Conservation (phyloP, 2,797 vertebrate genomes). For the Sandelia bainsii region DNA sequence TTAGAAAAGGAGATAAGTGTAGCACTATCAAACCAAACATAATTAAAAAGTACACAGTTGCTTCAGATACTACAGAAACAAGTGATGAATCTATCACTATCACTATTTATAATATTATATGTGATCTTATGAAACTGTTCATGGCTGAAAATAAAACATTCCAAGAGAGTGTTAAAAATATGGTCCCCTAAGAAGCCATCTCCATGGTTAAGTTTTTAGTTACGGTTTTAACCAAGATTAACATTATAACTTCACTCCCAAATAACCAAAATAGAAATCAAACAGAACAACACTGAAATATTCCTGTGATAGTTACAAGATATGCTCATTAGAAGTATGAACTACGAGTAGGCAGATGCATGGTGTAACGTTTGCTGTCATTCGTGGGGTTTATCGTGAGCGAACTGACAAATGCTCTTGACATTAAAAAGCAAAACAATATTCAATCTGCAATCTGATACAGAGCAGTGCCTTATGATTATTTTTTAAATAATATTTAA, state of each 20-base stretch:
- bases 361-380: constrained; percentile 9
- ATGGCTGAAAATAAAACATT: background rate
- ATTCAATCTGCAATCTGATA: constrained; percentile 16
- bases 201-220: background rate
- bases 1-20: constrained; percentile 37
- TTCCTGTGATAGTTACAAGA: background rate
- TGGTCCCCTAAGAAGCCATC: background rate
- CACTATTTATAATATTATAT: background rate
- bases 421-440: constrained; percentile 29
- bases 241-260: constrained; percentile 1
- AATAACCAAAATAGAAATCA: background rate
- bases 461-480: background rate
- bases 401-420: constrained; percentile 27
- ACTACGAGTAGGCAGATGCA: constrained; percentile 3
- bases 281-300: background rate
- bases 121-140: background rate
- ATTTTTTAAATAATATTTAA: constrained; percentile 7
- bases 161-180: background rate
- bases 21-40: constrained; percentile 32
- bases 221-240: background rate
- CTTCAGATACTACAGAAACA: background rate
- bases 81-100: background rate
- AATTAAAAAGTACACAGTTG: constrained; percentile 24
- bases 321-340: constrained; percentile 17
- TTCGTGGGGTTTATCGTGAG: background rate